Conservation (phyloP, 2,113 vertebrate species). For the Sphaerodactylus townsendi region DNA sequence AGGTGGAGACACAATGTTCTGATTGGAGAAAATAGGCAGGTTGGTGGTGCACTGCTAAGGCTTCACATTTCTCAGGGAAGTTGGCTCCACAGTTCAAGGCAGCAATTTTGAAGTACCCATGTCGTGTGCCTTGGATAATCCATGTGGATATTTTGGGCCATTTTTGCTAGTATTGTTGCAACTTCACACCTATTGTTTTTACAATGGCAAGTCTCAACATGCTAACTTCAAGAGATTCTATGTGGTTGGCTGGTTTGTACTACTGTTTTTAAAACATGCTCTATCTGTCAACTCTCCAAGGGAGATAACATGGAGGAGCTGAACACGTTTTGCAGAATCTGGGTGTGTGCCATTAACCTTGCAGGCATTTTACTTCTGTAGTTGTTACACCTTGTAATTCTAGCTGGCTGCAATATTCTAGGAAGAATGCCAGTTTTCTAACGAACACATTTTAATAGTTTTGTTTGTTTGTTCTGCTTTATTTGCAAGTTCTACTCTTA, state of each 20-base stretch:
- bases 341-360: background rate
- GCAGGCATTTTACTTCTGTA: rapidly evolving
- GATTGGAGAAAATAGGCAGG: background rate
- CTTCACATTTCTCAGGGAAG: background rate
- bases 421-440: background rate
- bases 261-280: background rate
- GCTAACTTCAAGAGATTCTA: rapidly evolving
- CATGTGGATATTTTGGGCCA: background rate
- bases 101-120: background rate
- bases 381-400: background rate
- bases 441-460: background rate
- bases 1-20: background rate
- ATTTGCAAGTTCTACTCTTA: background rate
- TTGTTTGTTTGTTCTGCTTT: background rate
- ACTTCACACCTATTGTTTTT: rapidly evolving
- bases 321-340: background rate
- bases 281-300: background rate
- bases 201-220: rapidly evolving
- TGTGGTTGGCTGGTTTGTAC: rapidly evolving
- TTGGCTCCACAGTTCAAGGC: background rate
- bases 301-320: background rate
- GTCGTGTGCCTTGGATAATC: background rate
- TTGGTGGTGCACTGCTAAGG: background rate
- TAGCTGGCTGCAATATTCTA: slow-evolving; percentile 5
- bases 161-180: background rate